Base-by-base conservation (phyloP, 2,797 vertebrate genomes). In the Alauda arvensis region DNA sequence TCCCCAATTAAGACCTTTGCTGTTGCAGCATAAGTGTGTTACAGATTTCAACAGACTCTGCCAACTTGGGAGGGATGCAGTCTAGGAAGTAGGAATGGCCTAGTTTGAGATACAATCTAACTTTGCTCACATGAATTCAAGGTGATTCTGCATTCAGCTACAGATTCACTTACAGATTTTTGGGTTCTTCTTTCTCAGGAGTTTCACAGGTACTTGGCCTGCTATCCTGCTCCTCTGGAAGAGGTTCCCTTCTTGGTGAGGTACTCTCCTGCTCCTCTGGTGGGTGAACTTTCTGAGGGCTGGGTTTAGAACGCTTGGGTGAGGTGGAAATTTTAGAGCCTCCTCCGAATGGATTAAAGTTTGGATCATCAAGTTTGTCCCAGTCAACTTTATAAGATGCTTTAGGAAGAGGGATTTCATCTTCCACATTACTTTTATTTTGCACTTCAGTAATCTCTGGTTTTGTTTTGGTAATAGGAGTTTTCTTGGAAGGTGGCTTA, bases 311-410 rank as follows among this genome's bases (percentile, higher is more conserved):
- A 28, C 20, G 6, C 43, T 91, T 65, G 10, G 96, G 96, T 25
- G 97, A 98, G 67, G 94, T 95, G 24, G 42, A 94, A 74, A 98
- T 94, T 74, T 77, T 96, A 6, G 90, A 86, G 57, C 91, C 95
- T 28, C 96, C 95, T 59, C 97, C 96, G 85, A 98, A 98, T 0
- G 97, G 98, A 89, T 97, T 98, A 42, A 98, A 98, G 93, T 97
- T 95, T 7, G 97, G 97, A 90, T 98, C 97, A 14, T 98, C 97
- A 53, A 98, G 93, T 67, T 97, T 97, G 42, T 98, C 97, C 93
- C 97, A 95, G 74, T 98, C 96, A 77, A 98, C 95, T 3, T 91
- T 87, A 63, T 97, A 98, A 29, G 97, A 95, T 20, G 91, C 92
- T 93, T 91, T 97, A 29, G 95, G 82, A 68, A 88, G 4, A 12